Percentiles rank a stretch among this genome's conserved stretches.
phyloP scores from a whole-genome alignment of 2,113 vertebrate species.

The Galbula dea region DNA sequence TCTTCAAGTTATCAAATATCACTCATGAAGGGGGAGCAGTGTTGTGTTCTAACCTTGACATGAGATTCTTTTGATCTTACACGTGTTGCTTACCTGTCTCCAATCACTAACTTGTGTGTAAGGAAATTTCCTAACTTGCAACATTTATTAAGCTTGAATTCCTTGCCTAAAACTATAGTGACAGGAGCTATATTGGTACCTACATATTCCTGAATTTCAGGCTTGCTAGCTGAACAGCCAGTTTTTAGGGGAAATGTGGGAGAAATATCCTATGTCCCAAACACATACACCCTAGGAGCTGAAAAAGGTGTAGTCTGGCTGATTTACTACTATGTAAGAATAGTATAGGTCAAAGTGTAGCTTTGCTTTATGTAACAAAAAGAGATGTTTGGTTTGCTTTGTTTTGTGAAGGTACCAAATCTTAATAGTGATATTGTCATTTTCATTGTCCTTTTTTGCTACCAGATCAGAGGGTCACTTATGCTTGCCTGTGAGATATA shows the following conservation, averaged over 20 bases:
- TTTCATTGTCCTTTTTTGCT: background rate
- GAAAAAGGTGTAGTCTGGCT: background rate
- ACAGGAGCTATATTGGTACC: background rate
- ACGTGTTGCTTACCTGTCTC: background rate
- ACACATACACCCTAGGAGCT: background rate
- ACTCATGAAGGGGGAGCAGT: background rate
- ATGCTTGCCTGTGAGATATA: slow-evolving; percentile 92
- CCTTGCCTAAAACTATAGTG: background rate
- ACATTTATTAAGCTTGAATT: background rate
- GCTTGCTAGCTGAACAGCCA: background rate
- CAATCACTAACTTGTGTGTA: background rate
- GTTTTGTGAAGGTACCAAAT: background rate
- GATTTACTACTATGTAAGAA: background rate
- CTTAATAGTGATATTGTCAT: background rate
- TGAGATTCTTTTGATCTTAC: background rate
- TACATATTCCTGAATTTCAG: background rate
- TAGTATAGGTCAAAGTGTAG: background rate
- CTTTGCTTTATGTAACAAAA: background rate
- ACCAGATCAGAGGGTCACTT: slow-evolving; percentile 91
- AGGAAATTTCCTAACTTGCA: background rate
- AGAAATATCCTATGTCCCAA: background rate
- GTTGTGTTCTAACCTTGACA: background rate
- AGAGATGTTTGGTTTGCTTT: background rate
- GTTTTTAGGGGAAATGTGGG: background rate
- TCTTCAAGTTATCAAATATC: background rate